phyloP scores from a whole-genome alignment of 2,113 vertebrate genomes.

The Paralichthys olivaceus region DNA sequence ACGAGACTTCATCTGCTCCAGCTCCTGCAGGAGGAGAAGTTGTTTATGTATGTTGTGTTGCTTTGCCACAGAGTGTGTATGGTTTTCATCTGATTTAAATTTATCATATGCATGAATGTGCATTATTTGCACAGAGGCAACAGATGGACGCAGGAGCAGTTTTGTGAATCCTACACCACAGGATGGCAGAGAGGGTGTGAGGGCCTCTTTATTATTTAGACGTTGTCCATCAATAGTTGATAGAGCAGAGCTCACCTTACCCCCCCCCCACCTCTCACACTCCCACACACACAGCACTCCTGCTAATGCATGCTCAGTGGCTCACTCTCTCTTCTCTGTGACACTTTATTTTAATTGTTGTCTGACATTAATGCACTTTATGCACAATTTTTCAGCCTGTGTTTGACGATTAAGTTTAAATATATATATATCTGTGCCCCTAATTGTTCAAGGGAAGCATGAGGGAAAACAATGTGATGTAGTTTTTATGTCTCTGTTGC shows the following conservation, averaged over 20 bases:
- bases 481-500: too few species aligned
- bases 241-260: constrained; percentile 69
- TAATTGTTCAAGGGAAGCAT: too few species aligned
- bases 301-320: background rate
- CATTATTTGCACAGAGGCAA: background rate
- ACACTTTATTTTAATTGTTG: background rate
- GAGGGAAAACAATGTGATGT: too few species aligned
- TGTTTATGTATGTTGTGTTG: background rate
- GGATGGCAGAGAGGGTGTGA: constrained; percentile 48
- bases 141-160: constrained; percentile 4
- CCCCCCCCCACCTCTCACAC: background rate
- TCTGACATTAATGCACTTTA: background rate
- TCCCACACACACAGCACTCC: constrained; percentile 6
- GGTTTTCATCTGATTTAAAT: background rate
- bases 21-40: constrained; percentile 70
- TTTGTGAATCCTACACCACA: constrained; percentile 61
- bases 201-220: constrained; percentile 78
- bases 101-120: background rate
- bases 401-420: background rate
- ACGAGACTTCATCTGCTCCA: constrained; percentile 79
- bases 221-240: constrained; percentile 76
- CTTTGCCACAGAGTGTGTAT: too few species aligned
- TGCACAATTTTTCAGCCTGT: background rate
- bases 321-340: constrained; percentile 47
- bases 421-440: background rate